Evolutionary conservation across 2,113 vertebrate genomes (phyloP).

Genomic region (Microcebus tavaratra): DNA sequence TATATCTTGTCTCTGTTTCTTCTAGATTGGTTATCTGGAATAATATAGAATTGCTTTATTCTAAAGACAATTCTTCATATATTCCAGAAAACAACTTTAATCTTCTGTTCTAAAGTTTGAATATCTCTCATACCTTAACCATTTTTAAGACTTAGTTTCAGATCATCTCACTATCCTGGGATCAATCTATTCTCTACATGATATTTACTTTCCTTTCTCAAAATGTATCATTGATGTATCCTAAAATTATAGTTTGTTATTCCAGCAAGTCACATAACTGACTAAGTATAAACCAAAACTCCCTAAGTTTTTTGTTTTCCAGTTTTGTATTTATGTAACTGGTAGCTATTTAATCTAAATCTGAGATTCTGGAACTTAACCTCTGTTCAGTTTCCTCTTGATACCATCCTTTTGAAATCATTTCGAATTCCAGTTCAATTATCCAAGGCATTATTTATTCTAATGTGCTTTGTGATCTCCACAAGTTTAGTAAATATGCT

Average conservation of each 20-base stretch:
- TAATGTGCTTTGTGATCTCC: neutral
- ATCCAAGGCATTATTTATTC: neutral
- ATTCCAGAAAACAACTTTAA: neutral
- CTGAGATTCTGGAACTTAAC: neutral
- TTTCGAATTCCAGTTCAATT: neutral
- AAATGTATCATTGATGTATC: neutral
- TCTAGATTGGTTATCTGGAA: neutral
- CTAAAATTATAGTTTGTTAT: neutral
- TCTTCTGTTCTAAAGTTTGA: conserved; percentile 1
- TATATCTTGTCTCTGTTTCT: neutral
- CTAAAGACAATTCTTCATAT: neutral
- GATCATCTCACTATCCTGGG: neutral
- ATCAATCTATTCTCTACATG: neutral
- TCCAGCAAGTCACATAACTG: neutral
- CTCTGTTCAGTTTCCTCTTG: neutral
- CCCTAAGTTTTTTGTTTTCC: neutral
- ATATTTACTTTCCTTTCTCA: neutral
- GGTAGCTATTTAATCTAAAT: neutral
- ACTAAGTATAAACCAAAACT: neutral
- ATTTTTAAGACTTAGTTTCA: neutral
- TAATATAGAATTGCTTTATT: neutral
- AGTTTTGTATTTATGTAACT: conserved; percentile 34
- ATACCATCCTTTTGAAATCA: neutral
- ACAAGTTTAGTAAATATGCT: neutral
- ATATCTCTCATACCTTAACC: neutral